A percentile compares a stretch with the other conserved stretches of the same genome.
Conservation (phyloP, 2,888 invertebrate genomes). For the Cheilosia soror region DNA sequence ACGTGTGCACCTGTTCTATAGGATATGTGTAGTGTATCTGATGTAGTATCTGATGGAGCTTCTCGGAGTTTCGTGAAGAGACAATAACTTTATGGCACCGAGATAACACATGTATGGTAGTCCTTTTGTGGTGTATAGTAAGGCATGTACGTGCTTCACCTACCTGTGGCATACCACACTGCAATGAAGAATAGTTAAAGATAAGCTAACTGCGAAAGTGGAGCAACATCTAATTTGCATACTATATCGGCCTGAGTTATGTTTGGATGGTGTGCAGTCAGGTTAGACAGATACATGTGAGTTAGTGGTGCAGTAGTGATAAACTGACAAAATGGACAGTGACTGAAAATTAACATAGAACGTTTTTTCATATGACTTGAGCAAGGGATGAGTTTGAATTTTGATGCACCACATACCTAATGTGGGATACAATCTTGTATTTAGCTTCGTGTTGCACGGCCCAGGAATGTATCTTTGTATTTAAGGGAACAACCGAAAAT, state of each 20-base stretch:
- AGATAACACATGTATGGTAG: slow-evolving; percentile 15
- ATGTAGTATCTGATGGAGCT: neutral
- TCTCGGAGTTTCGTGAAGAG: slow-evolving; percentile 26
- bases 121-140: neutral
- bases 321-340: no score
- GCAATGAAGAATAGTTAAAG: slow-evolving; percentile 14
- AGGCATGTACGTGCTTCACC: slow-evolving; percentile 30
- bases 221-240: slow-evolving; percentile 61
- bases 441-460: no score
- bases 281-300: no score
- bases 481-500: no score
- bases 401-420: no score
- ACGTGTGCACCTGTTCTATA: slow-evolving; percentile 39
- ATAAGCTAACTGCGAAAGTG: slow-evolving; percentile 50
- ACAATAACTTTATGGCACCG: slow-evolving; percentile 54
- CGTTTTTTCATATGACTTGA: no score
- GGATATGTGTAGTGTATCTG: neutral
- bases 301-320: no score
- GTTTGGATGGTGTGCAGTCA: slow-evolving; percentile 2
- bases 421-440: no score
- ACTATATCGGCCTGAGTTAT: slow-evolving; percentile 6
- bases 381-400: no score
- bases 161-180: slow-evolving; percentile 42
- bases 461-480: no score
- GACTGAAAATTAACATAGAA: no score